phyloP scores from a whole-genome alignment of 2,797 vertebrate species.

The Dipus sagitta region DNA sequence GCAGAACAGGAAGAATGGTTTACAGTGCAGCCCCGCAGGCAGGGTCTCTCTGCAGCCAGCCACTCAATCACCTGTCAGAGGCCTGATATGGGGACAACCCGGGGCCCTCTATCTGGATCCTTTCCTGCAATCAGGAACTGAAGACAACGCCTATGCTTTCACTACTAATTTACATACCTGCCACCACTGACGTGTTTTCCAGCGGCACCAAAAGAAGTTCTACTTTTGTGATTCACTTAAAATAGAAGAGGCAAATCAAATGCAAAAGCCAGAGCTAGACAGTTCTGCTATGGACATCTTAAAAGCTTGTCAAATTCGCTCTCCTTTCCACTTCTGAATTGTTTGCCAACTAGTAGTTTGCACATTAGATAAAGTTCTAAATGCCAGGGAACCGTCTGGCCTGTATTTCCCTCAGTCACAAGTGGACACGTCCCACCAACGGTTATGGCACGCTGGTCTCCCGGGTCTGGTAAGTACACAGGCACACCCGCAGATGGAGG shows the following conservation, averaged over 20 bases:
- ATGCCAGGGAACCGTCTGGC: neutral
- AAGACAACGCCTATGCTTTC: neutral
- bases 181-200: neutral
- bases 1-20: neutral
- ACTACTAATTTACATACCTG: neutral
- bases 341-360: constrained; percentile 2
- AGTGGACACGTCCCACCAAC: neutral
- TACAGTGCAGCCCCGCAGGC: neutral
- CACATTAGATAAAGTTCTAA: neutral
- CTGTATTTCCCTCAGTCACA: neutral
- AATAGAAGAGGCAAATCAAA: constrained; percentile 1
- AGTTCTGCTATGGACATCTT: neutral
- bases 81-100: neutral
- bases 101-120: neutral
- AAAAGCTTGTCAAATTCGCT: neutral
- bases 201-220: neutral
- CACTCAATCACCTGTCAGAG: neutral
- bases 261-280: neutral
- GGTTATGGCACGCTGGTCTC: neutral
- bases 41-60: neutral
- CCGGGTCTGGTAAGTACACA: no score
- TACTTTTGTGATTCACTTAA: neutral
- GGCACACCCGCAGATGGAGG: no score
- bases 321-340: neutral
- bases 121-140: constrained; percentile 7